A percentile compares a stretch with the other conserved stretches of the same genome.
phyloP scores from a whole-genome alignment of 2,113 vertebrate genomes.

The Tauraco erythrolophus region DNA sequence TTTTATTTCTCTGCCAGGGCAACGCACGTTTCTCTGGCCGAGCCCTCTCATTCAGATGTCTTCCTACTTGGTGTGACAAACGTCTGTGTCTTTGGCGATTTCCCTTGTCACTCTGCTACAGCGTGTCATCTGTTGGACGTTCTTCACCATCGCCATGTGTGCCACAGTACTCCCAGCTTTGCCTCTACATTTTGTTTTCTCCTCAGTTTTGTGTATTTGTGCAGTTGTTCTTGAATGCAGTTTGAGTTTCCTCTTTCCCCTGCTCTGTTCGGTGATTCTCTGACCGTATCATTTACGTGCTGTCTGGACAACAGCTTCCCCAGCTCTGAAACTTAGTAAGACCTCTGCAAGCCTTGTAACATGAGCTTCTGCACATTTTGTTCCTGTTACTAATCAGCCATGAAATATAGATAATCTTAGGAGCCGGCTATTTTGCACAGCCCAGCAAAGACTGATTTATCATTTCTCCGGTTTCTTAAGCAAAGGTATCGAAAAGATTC shows the following conservation, averaged over 20 bases:
- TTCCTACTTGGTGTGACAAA: rapidly evolving
- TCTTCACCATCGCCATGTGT: background rate
- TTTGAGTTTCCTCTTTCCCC: background rate
- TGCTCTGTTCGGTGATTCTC: background rate
- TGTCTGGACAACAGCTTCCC: background rate
- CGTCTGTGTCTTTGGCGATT: background rate
- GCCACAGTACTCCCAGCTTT: background rate
- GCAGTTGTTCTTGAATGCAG: background rate
- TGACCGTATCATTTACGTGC: rapidly evolving
- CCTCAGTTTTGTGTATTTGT: too few species aligned
- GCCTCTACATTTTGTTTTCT: background rate
- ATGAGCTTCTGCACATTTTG: background rate
- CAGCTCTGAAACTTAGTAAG: rapidly evolving
- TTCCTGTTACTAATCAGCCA: background rate
- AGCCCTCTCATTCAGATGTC: background rate
- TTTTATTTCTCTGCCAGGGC: too few species aligned
- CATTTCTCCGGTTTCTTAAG: background rate
- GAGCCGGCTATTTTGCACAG: background rate
- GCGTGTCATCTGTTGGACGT: rapidly evolving
- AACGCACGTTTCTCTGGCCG: rapidly evolving
- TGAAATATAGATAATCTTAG: background rate
- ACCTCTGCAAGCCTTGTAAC: background rate
- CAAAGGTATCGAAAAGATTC: background rate
- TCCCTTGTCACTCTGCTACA: background rate
- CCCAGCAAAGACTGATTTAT: background rate